A percentile compares a stretch with the other conserved stretches of the same genome.
These are phyloP conservation scores for Brachionus plicatilis DNA, from an alignment of 1,140 invertebrate genomes.

Conservation along the genomic window DNA sequence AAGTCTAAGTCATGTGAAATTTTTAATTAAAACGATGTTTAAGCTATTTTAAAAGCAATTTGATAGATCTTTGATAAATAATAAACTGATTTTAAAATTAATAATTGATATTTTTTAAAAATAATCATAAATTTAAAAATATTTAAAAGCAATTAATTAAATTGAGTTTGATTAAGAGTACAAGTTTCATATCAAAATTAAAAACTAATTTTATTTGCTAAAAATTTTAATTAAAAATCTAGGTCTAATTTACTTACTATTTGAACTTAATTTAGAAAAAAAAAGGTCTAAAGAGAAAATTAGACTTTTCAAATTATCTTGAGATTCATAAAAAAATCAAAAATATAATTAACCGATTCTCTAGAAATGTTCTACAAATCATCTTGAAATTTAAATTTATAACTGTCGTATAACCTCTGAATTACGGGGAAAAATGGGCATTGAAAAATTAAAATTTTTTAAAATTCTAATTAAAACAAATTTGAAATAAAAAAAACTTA, in stretches of 20 bases:
- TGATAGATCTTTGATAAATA: too few species aligned
- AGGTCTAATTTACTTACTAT: background rate
- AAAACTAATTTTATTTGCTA: background rate
- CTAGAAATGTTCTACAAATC: background rate
- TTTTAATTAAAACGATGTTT: too few species aligned
- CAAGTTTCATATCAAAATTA: background rate
- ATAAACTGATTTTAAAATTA: background rate
- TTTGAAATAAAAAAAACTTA: background rate
- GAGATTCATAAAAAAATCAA: too few species aligned
- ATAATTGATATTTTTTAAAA: background rate
- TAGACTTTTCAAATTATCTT: background rate
- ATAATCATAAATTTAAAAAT: background rate
- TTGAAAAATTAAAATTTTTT: too few species aligned
- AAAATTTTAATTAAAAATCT: background rate
- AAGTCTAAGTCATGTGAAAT: too few species aligned
- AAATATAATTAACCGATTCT: background rate
- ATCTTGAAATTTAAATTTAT: background rate
- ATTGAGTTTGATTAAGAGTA: background rate
- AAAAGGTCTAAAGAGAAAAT: background rate
- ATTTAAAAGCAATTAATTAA: background rate
- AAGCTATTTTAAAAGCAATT: too few species aligned
- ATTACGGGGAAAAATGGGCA: too few species aligned
- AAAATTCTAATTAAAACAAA: too few species aligned
- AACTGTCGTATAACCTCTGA: too few species aligned
- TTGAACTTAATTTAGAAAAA: background rate